Conservation (phyloP, 2,888 invertebrate genomes). For the Tetheella fluctuosa region DNA sequence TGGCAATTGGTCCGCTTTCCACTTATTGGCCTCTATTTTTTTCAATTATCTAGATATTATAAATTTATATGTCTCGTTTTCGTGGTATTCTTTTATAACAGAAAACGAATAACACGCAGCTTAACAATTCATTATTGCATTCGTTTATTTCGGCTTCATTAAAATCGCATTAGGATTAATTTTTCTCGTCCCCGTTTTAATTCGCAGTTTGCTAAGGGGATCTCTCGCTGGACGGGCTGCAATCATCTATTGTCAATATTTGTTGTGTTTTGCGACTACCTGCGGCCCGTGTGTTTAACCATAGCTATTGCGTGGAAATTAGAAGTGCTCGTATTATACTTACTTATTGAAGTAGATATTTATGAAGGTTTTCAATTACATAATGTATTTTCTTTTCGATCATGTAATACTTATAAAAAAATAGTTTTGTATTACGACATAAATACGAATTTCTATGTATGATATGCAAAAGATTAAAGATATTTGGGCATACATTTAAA, state of each 20-base stretch:
- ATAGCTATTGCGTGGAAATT: constrained; percentile 35
- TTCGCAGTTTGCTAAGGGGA: constrained; percentile 80
- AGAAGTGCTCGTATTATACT: background rate
- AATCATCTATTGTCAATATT: constrained; percentile 83
- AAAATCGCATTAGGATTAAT: constrained; percentile 85
- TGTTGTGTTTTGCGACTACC: constrained; percentile 70
- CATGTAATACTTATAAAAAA: too few relatives aligned
- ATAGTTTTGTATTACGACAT: too few relatives aligned
- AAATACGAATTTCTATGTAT: too few relatives aligned
- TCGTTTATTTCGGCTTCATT: constrained; percentile 82
- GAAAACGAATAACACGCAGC: constrained; percentile 71
- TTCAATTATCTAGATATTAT: constrained; percentile 10
- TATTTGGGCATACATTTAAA: background rate
- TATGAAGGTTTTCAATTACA: background rate
- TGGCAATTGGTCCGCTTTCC: background rate
- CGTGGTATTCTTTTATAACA: constrained; percentile 49
- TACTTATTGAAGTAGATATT: background rate
- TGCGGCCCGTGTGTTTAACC: constrained; percentile 59
- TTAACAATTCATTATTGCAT: constrained; percentile 81
- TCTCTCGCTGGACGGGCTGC: constrained; percentile 71
- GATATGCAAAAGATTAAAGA: too few relatives aligned
- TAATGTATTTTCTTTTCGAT: too few relatives aligned
- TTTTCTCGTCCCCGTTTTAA: constrained; percentile 83
- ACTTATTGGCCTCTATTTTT: background rate
- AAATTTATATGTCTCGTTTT: constrained; percentile 42